Conservation (phyloP, 2,113 vertebrate species). For the Uria aalge region DNA sequence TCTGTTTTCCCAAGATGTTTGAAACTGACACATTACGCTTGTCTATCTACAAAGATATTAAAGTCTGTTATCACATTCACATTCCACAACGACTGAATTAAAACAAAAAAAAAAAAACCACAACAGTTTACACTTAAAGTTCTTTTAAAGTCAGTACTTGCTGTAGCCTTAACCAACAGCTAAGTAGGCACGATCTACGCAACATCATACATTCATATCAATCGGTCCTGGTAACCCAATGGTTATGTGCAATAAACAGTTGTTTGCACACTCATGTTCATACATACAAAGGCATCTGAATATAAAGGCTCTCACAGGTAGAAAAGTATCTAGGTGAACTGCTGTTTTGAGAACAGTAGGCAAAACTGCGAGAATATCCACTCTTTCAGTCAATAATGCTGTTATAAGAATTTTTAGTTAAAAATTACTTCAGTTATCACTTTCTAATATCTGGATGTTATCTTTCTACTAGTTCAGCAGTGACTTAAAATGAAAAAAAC, state of each 20-base stretch:
- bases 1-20: background rate
- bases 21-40: background rate
- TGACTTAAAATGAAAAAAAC: background rate
- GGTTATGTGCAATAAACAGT: background rate
- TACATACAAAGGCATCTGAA: background rate
- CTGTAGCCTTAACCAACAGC: conserved; percentile 11
- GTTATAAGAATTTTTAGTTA: background rate
- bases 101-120: background rate
- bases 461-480: background rate
- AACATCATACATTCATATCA: background rate
- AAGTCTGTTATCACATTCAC: conserved; percentile 3
- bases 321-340: conserved; percentile 9
- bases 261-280: background rate
- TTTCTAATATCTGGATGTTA: background rate
- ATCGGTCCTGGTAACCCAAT: background rate
- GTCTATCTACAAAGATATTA: conserved; percentile 22
- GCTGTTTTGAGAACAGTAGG: background rate
- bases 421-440: background rate
- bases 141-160: conserved; percentile 18
- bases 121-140: background rate
- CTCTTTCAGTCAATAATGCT: background rate
- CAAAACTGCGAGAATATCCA: background rate
- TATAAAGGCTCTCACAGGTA: background rate
- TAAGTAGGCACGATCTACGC: background rate
- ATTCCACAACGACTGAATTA: background rate